Evolutionary conservation across 2,888 invertebrate genomes (phyloP).

Genomic region (Gryllus longicercus): DNA sequence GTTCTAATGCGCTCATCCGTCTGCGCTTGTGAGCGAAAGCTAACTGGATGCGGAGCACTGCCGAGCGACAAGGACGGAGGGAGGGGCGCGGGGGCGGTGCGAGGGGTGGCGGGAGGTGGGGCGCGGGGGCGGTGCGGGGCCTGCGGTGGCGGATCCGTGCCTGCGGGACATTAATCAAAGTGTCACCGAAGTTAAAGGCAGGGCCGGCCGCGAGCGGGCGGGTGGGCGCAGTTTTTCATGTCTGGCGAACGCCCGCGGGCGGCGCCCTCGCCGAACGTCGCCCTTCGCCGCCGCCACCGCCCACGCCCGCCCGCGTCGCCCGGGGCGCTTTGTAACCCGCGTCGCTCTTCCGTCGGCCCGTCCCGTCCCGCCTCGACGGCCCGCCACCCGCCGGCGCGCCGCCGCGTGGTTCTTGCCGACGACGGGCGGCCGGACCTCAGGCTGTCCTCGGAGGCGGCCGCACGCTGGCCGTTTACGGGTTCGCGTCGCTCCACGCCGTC

Average conservation of each 20-base stretch:
- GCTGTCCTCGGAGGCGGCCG: too few relatives aligned
- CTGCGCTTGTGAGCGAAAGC: neutral
- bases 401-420: too few relatives aligned
- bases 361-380: too few relatives aligned
- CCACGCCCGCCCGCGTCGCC: neutral
- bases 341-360: too few relatives aligned
- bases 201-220: neutral
- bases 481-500: too few relatives aligned
- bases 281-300: neutral
- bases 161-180: slow-evolving; percentile 9
- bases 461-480: too few relatives aligned
- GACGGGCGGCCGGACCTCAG: too few relatives aligned
- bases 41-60: neutral
- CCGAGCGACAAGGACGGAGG: neutral
- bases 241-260: neutral
- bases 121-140: neutral
- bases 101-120: neutral
- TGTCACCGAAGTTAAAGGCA: slow-evolving; percentile 2
- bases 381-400: too few relatives aligned
- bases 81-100: neutral
- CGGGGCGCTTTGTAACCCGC: too few relatives aligned
- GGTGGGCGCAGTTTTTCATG: slow-evolving; percentile 1
- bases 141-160: neutral
- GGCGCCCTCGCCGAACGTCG: neutral
- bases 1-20: too few relatives aligned